These are phyloP conservation scores for Steinernema feltiae DNA, from an alignment of 1,140 invertebrate species.

Conservation along the genomic window DNA sequence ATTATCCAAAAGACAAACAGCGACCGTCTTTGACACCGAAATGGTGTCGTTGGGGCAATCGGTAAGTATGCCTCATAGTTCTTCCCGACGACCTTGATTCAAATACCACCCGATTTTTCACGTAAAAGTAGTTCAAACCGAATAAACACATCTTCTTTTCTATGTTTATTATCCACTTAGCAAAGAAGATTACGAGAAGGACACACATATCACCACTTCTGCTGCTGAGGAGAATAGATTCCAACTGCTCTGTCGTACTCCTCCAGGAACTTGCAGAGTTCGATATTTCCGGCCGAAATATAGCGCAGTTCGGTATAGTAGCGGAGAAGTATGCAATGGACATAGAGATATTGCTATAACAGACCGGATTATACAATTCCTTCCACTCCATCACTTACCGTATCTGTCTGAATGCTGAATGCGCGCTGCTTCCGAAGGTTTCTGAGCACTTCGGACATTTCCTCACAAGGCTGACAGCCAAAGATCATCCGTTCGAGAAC, in stretches of 20 bases:
- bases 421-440: neutral
- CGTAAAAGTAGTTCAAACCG: neutral
- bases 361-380: neutral
- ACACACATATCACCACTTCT: no score
- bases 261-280: neutral
- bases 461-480: neutral
- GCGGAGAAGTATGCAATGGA: neutral
- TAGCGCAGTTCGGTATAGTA: neutral
- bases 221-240: neutral
- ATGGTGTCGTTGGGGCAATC: slow-evolving; percentile 10
- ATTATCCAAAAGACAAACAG: neutral
- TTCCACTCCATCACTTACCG: neutral
- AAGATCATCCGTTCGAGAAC: neutral
- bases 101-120: slow-evolving; percentile 1
- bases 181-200: neutral
- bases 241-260: neutral
- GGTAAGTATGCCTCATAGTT: neutral
- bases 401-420: neutral
- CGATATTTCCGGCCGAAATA: neutral
- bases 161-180: neutral
- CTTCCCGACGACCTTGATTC: neutral
- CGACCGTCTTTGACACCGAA: neutral
- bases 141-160: neutral
- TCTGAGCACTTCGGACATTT: neutral
- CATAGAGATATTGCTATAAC: neutral